Evolutionary conservation across 2,888 invertebrate species (phyloP).

Genomic region (Myopa testacea): DNA sequence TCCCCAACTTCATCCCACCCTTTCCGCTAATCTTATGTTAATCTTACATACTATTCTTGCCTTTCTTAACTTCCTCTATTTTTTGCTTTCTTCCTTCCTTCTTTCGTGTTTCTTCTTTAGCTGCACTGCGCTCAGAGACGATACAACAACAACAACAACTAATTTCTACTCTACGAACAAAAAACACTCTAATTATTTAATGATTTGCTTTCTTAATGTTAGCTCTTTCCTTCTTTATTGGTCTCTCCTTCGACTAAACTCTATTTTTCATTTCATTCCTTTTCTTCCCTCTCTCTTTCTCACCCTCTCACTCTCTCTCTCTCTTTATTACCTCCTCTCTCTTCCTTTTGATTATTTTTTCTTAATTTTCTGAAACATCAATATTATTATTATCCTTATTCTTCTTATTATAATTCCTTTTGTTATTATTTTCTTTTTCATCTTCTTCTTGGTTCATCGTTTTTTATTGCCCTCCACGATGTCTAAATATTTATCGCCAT

Average conservation of each 20-base stretch:
- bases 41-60: too few species aligned
- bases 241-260: neutral
- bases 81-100: neutral
- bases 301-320: slow-evolving; percentile 2
- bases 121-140: slow-evolving; percentile 54
- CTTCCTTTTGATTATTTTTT: neutral
- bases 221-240: neutral
- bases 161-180: slow-evolving; percentile 55
- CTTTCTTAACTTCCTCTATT: neutral
- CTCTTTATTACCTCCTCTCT: neutral
- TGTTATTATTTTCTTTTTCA: slow-evolving; percentile 1
- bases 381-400: too few species aligned
- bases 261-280: neutral
- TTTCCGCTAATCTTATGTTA: too few species aligned
- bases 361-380: neutral
- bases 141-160: slow-evolving; percentile 67
- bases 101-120: slow-evolving; percentile 22
- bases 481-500: slow-evolving; percentile 53
- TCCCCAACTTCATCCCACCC: too few species aligned
- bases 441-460: neutral
- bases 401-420: neutral
- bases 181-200: slow-evolving; percentile 29
- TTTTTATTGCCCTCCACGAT: neutral
- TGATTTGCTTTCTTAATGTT: slow-evolving; percentile 24
- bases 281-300: slow-evolving; percentile 16